A percentile compares a stretch with the other conserved stretches of the same genome.
Evolutionary conservation across 2,888 invertebrate genomes (phyloP).

Genomic region (Limnephilus auricula): DNA sequence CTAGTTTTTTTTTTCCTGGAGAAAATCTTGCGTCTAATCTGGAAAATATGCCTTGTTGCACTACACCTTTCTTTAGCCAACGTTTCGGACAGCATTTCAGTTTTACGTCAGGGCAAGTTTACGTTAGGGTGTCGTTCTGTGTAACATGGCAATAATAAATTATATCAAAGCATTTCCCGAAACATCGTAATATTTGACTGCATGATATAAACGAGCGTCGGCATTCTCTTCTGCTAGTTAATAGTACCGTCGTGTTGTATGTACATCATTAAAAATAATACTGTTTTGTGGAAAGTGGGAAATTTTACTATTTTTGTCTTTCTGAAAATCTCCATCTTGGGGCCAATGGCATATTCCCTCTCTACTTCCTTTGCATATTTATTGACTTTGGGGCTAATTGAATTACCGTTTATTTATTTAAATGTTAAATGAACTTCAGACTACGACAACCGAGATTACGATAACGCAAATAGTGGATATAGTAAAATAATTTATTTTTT

Average conservation of each 20-base stretch:
- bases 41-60: too few species aligned
- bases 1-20: too few species aligned
- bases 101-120: too few species aligned
- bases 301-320: slow-evolving; percentile 13
- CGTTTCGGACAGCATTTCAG: too few species aligned
- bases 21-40: too few species aligned
- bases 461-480: neutral
- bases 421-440: neutral
- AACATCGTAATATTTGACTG: too few species aligned
- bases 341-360: neutral
- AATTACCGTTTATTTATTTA: slow-evolving; percentile 13
- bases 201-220: neutral
- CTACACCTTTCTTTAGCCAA: too few species aligned
- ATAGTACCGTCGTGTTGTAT: neutral
- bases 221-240: neutral
- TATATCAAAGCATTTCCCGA: too few species aligned
- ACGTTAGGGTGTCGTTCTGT: too few species aligned
- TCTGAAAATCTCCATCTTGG: neutral
- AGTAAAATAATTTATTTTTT: neutral
- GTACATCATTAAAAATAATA: slow-evolving; percentile 5
- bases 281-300: neutral
- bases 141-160: too few species aligned
- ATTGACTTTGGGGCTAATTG: neutral
- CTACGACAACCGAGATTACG: too few species aligned
- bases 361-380: slow-evolving; percentile 2